Evolutionary conservation across 2,888 invertebrate genomes (phyloP).

Genomic region (Nemotelus nigrinus): DNA sequence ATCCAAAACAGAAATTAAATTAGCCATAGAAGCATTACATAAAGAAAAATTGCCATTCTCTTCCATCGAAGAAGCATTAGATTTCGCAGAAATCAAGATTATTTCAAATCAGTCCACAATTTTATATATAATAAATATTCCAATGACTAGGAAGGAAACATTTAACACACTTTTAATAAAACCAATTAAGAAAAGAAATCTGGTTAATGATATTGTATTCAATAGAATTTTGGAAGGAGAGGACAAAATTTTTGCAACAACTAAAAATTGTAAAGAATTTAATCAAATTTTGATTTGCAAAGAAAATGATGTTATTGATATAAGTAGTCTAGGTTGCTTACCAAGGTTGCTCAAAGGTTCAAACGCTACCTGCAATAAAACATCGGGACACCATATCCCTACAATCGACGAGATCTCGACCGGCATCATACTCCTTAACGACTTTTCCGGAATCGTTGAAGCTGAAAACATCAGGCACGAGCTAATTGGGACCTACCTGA

Average conservation of each 20-base stretch:
- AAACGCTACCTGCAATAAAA: background rate
- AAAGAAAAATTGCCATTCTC: constrained; percentile 48
- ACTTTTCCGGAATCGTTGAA: too few relatives aligned
- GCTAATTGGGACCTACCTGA: too few relatives aligned
- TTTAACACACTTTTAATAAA: constrained; percentile 3
- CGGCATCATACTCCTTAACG: too few relatives aligned
- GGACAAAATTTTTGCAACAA: background rate
- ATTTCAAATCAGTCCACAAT: background rate
- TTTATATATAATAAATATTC: constrained; percentile 12
- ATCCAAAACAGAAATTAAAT: constrained; percentile 46
- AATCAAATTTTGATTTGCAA: background rate
- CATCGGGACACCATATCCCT: too few relatives aligned
- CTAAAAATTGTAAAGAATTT: background rate
- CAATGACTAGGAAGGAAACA: constrained; percentile 6
- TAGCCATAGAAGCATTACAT: constrained; percentile 46
- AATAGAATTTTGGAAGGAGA: background rate
- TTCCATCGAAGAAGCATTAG: constrained; percentile 51
- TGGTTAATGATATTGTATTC: background rate
- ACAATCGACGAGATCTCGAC: too few relatives aligned
- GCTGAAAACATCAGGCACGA: too few relatives aligned
- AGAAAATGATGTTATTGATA: background rate
- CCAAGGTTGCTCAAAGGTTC: background rate
- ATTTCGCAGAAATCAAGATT: constrained; percentile 39
- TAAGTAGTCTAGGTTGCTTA: background rate
- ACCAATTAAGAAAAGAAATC: background rate